A percentile compares a stretch with the other conserved stretches of the same genome.
These are phyloP conservation scores for Pelosia muscerda DNA, from an alignment of 2,888 invertebrate genomes.

Conservation along the genomic window DNA sequence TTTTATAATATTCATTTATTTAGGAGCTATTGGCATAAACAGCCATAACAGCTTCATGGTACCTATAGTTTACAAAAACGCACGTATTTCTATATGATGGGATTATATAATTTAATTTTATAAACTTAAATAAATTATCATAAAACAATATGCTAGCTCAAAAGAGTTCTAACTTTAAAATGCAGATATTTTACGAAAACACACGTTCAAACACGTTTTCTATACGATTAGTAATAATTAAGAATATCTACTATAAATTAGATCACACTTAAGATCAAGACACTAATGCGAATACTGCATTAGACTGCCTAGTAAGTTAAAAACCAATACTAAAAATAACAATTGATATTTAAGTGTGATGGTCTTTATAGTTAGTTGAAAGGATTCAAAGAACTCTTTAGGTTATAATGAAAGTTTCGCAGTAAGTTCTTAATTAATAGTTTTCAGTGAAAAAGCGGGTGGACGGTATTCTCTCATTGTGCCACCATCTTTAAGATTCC, in stretches of 20 bases:
- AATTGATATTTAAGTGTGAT: slow-evolving; percentile 16
- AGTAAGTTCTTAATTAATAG: slow-evolving; percentile 62
- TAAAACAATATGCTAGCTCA: too few species aligned
- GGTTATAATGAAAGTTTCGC: slow-evolving; percentile 46
- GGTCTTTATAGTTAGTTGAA: slow-evolving; percentile 33
- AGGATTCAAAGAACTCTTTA: slow-evolving; percentile 39
- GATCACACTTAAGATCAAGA: background rate
- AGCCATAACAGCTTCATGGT: too few species aligned
- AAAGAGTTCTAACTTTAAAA: background rate
- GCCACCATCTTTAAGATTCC: slow-evolving; percentile 26
- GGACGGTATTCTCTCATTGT: slow-evolving; percentile 43
- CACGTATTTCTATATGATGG: too few species aligned
- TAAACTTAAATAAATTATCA: too few species aligned
- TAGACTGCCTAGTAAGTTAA: background rate
- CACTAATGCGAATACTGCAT: background rate
- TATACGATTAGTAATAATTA: too few species aligned
- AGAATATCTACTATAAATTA: background rate
- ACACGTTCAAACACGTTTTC: too few species aligned
- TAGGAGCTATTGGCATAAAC: too few species aligned
- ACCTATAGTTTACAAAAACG: too few species aligned
- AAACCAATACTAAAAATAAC: background rate
- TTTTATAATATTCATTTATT: too few species aligned
- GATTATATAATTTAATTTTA: too few species aligned
- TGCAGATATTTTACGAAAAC: too few species aligned
- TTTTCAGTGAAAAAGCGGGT: slow-evolving; percentile 45